Evolutionary conservation across 1,140 invertebrate genomes (phyloP).

Genomic region (Cheumatopsyche charites): DNA sequence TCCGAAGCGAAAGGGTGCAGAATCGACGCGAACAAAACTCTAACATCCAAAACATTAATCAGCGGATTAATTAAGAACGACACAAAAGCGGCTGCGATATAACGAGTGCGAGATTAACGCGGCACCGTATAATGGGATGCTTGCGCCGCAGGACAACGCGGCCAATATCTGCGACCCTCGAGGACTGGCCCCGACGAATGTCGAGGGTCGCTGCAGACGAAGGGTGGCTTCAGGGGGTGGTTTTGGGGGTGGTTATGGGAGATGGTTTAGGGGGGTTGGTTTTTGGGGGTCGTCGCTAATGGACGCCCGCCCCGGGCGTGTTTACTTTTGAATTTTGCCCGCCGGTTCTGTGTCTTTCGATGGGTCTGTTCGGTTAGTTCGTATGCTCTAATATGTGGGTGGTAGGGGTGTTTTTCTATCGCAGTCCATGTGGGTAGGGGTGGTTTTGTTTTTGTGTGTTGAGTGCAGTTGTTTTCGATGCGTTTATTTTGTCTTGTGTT

Average conservation of each 20-base stretch:
- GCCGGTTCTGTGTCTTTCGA: neutral
- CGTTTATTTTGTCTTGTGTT: too few species aligned
- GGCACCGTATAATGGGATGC: neutral
- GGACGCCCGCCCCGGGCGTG: slow-evolving; percentile 37
- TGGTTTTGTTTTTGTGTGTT: too few species aligned
- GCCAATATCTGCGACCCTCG: slow-evolving; percentile 33
- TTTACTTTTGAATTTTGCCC: slow-evolving; percentile 46
- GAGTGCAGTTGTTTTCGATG: too few species aligned
- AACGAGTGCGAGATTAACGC: slow-evolving; percentile 13
- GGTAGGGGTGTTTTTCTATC: too few species aligned
- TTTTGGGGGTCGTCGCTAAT: slow-evolving; percentile 42
- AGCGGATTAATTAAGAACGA: neutral
- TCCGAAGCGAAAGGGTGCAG: too few species aligned
- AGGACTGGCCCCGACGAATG: slow-evolving; percentile 37
- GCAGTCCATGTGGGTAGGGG: too few species aligned
- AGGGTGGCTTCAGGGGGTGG: slow-evolving; percentile 6
- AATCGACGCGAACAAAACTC: too few species aligned
- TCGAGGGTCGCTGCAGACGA: neutral
- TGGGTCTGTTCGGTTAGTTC: too few species aligned
- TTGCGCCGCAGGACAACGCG: slow-evolving; percentile 15
- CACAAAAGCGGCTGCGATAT: neutral
- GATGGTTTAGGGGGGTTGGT: too few species aligned
- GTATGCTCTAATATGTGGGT: too few species aligned
- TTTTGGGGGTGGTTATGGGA: neutral
- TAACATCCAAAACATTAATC: neutral